phyloP scores from a whole-genome alignment of 2,797 vertebrate genomes.

The Sciurus carolinensis region DNA sequence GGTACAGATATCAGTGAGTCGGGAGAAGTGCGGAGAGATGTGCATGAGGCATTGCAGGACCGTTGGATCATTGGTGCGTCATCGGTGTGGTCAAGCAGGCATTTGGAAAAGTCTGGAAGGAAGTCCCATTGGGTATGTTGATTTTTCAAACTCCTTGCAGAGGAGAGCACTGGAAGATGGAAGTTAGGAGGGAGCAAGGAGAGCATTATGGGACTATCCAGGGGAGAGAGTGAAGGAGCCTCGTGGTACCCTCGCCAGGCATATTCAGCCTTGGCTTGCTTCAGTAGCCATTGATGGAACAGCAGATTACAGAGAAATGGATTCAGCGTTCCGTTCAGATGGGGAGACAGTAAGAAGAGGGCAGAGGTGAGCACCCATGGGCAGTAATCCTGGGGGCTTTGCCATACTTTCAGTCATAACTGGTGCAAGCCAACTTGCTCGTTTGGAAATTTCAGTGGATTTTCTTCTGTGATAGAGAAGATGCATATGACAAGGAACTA shows the following conservation, averaged over 20 bases:
- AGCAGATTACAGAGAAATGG: not conserved
- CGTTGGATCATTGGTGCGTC: not conserved
- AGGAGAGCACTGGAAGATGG: not conserved
- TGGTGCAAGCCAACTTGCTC: not conserved
- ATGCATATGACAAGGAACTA: not conserved
- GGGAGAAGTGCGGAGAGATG: not conserved
- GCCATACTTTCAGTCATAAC: not conserved
- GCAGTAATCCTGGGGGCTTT: not conserved
- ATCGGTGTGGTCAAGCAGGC: not conserved
- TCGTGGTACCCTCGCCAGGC: not conserved
- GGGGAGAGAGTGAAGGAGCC: not conserved
- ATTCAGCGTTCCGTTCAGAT: not conserved
- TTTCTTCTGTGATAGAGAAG: not conserved
- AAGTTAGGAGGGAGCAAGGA: not conserved
- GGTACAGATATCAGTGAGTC: not conserved
- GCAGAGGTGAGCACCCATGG: not conserved
- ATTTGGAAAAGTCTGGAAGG: conserved; percentile 19
- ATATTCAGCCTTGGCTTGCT: not conserved
- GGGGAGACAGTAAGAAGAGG: not conserved
- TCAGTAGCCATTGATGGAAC: not conserved
- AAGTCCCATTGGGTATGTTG: not conserved
- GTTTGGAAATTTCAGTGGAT: not conserved
- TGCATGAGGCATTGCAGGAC: not conserved
- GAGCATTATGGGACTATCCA: not conserved
- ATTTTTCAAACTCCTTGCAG: not conserved